Evolutionary conservation across 2,113 vertebrate genomes (phyloP), one percentile per base, ranked within the genome.

Genomic region (Lasiurus cinereus): DNA sequence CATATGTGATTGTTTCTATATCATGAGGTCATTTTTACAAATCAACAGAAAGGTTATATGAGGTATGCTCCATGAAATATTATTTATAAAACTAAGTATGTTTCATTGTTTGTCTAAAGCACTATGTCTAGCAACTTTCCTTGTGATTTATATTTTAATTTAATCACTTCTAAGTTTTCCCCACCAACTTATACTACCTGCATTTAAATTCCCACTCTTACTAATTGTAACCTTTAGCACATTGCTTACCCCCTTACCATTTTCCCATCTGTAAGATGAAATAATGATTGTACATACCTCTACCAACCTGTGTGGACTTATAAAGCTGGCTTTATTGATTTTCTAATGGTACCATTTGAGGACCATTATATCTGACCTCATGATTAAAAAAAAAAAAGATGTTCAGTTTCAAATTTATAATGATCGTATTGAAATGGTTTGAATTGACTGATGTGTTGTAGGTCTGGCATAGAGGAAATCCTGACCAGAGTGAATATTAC

Each of bases 341-440:
- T 93, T 83, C 46, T 90, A 54, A 36, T 64, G 43, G n/a, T 70
- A 62, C 27, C 1, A 7, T 88, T n/a, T 83, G 76, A 94, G 67
- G 66, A 29, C 76, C 11, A 72, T 77, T 85, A 13, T 64, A 59
- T 46, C 90, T 95, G 46, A 82, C 59, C 18, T 70, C 64, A 8
- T 24, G 46, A 83, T 79, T 91, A 1, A 62, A 64, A 64, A 64
- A 62, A 62, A 64, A 78, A 36, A 56, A 10, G 66, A 88, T n/a
- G 31, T 70, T 83, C 48, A 4, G 27, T 84, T 95, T 97, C 27
- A 36, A 24, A 84, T 90, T 92, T 73, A 56, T 91, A 94, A 94
- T 82, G 79, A 91, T 46, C n/a, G 19, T 48, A 27, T 95, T 94
- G 54, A 79, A 62, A 74, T 66, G 77, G 72, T 94, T 88, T 91